Percentiles rank a stretch among this genome's conserved stretches.
phyloP scores from a whole-genome alignment of 2,888 invertebrate genomes.

The Macrophya annulata region DNA sequence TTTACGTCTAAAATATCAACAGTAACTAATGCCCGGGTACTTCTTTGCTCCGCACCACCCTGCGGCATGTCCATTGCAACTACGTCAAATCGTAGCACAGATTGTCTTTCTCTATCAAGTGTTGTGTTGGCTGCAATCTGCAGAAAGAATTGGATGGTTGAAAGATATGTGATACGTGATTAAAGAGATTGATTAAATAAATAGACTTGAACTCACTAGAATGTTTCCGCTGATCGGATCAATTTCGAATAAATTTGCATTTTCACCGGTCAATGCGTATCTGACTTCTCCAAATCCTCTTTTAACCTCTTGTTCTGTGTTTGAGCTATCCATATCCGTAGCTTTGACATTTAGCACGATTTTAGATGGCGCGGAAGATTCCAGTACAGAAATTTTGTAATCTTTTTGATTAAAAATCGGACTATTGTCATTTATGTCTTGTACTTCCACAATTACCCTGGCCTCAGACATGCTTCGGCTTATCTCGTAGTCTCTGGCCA shows the following conservation, averaged over 20 bases:
- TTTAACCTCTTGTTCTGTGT: slow-evolving; percentile 80
- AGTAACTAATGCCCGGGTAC: slow-evolving; percentile 84
- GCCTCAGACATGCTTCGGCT: slow-evolving; percentile 84
- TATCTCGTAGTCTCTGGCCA: slow-evolving; percentile 76
- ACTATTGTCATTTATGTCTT: slow-evolving; percentile 90
- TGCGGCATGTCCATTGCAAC: slow-evolving; percentile 89
- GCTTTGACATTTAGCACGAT: slow-evolving; percentile 87
- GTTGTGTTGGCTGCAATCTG: slow-evolving; percentile 84
- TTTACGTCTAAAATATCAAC: slow-evolving; percentile 90
- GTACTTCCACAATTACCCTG: slow-evolving; percentile 86
- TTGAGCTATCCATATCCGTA: slow-evolving; percentile 86
- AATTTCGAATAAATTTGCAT: slow-evolving; percentile 87
- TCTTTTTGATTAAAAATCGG: slow-evolving; percentile 87
- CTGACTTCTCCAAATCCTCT: slow-evolving; percentile 86
- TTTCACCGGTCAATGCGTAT: slow-evolving; percentile 88
- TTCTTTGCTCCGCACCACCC: slow-evolving; percentile 86
- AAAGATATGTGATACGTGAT: not conserved
- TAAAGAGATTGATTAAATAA: not conserved
- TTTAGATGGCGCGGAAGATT: slow-evolving; percentile 86
- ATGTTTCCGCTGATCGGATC: slow-evolving; percentile 87
- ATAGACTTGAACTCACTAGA: slow-evolving; percentile 78
- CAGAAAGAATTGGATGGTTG: not conserved
- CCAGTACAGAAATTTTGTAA: slow-evolving; percentile 87
- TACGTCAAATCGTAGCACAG: slow-evolving; percentile 86
- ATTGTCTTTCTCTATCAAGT: slow-evolving; percentile 88